Conservation (phyloP, 2,888 invertebrate genomes). For the Falcaria lacertinaria region DNA sequence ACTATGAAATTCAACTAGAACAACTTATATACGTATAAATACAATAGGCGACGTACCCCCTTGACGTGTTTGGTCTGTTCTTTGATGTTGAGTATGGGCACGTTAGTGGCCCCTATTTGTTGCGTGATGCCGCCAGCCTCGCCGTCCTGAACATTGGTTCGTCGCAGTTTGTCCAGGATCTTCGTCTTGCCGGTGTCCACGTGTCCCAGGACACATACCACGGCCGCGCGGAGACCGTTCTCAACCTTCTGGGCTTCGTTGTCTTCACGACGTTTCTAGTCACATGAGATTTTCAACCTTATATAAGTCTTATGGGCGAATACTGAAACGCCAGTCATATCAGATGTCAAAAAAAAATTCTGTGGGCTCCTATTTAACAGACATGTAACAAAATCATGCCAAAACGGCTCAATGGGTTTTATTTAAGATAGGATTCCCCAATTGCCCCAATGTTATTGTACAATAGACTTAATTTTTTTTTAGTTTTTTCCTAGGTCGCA, state of each 20-base stretch:
- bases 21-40: neutral
- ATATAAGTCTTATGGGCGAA: no score
- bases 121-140: conserved; percentile 99
- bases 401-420: no score
- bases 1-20: no score
- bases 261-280: conserved; percentile 73
- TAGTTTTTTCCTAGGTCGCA: no score
- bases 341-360: no score
- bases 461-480: no score
- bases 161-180: conserved; percentile 95
- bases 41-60: conserved; percentile 75
- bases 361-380: no score
- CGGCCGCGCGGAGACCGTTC: conserved; percentile 90
- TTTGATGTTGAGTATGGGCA: conserved; percentile 96
- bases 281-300: no score
- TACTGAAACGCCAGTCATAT: no score
- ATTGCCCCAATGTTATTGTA: no score
- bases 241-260: conserved; percentile 66
- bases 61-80: conserved; percentile 97
- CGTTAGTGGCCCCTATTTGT: conserved; percentile 99
- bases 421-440: no score
- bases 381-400: no score
- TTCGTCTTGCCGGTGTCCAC: conserved; percentile 99
- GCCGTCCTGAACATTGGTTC: conserved; percentile 95
- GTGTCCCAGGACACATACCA: conserved; percentile 99